These are phyloP conservation scores for Drosophila bipectinata DNA, from an alignment of 1,140 invertebrate species.

Conservation along the genomic window DNA sequence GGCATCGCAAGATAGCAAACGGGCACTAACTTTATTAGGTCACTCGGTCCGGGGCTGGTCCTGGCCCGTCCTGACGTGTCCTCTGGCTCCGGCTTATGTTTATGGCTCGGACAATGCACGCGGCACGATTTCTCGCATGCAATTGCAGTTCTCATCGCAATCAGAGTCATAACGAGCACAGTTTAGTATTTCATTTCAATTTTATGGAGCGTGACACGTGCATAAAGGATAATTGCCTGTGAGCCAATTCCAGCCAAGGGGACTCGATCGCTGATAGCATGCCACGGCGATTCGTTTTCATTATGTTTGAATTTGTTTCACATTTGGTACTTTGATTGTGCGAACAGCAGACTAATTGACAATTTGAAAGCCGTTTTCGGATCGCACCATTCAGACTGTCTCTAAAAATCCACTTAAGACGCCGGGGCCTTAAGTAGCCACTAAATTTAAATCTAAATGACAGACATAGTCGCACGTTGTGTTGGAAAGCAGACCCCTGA, in stretches of 20 bases:
- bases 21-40: slow-evolving; percentile 67
- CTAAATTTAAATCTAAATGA: slow-evolving; percentile 69
- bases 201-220: slow-evolving; percentile 72
- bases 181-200: slow-evolving; percentile 77
- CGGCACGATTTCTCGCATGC: slow-evolving; percentile 47
- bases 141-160: slow-evolving; percentile 78
- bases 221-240: slow-evolving; percentile 67
- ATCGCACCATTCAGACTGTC: slow-evolving; percentile 21
- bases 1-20: slow-evolving; percentile 26
- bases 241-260: slow-evolving; percentile 27
- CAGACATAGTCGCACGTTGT: slow-evolving; percentile 50
- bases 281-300: slow-evolving; percentile 23
- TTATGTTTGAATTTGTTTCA: slow-evolving; percentile 16
- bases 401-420: slow-evolving; percentile 49
- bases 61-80: slow-evolving; percentile 16
- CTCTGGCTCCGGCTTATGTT: slow-evolving; percentile 52
- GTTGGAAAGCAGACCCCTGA: slow-evolving; percentile 18
- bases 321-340: slow-evolving; percentile 35
- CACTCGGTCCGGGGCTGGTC: slow-evolving; percentile 21
- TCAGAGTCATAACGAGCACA: slow-evolving; percentile 68
- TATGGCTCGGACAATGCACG: slow-evolving; percentile 49
- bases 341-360: slow-evolving; percentile 37
- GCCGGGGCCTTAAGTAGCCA: slow-evolving; percentile 57
- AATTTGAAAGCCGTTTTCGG: slow-evolving; percentile 31
- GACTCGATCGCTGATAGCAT: not conserved